Percentiles rank a stretch among this genome's conserved stretches.
Evolutionary conservation across 2,888 invertebrate species (phyloP).

Genomic region (Alitta virens): DNA sequence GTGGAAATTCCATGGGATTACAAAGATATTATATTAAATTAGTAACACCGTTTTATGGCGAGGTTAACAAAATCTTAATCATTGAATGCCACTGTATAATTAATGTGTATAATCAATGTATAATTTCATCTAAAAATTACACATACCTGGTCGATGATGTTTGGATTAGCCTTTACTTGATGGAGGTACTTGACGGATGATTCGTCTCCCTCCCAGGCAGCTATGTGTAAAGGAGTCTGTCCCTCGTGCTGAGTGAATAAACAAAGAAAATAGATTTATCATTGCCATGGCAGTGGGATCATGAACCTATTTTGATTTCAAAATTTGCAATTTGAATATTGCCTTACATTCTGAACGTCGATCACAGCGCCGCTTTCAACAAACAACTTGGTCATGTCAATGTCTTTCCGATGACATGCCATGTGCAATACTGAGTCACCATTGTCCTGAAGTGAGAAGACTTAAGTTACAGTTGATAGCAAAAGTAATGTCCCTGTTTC

Average conservation of each 20-base stretch:
- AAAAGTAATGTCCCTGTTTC: too few relatives aligned
- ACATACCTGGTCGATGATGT: conserved; percentile 84
- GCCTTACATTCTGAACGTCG: conserved; percentile 83
- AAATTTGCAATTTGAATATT: too few relatives aligned
- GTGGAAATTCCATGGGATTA: too few relatives aligned
- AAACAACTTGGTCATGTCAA: conserved; percentile 87
- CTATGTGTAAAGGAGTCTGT: conserved; percentile 91
- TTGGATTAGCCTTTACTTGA: conserved; percentile 89
- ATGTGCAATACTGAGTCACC: conserved; percentile 94
- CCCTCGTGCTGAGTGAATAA: conserved; percentile 69
- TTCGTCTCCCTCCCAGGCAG: conserved; percentile 94
- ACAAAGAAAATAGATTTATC: background rate
- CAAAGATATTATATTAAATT: too few relatives aligned
- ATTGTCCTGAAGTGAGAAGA: conserved; percentile 62
- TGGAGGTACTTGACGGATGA: conserved; percentile 91
- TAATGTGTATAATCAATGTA: too few relatives aligned
- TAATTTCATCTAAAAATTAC: too few relatives aligned
- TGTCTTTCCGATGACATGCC: conserved; percentile 86
- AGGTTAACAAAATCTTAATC: too few relatives aligned
- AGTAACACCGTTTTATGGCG: too few relatives aligned
- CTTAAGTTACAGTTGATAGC: too few relatives aligned
- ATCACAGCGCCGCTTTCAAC: conserved; percentile 90
- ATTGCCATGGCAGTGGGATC: background rate
- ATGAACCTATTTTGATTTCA: too few relatives aligned
- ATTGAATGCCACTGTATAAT: too few relatives aligned